Base-by-base conservation (phyloP, 2,113 vertebrate species). In the Corythoichthys intestinalis region DNA sequence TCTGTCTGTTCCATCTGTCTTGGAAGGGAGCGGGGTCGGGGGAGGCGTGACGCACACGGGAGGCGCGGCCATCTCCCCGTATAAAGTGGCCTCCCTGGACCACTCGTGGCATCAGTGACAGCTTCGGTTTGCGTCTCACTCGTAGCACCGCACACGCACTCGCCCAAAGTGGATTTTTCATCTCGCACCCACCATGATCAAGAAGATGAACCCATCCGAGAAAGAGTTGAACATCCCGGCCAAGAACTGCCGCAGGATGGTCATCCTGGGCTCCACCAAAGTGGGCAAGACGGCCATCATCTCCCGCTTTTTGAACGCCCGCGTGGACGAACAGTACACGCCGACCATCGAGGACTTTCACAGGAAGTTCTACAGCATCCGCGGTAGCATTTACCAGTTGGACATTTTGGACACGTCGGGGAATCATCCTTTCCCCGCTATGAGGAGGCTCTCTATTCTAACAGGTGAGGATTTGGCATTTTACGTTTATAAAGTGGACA, bases 331-430 rank as follows among this genome's bases (percentile, higher is more conserved):
- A 67, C 91, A 96, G 65, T 98, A 98, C 92, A 98, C 96, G 0
- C 97, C 96, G 49, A 98, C 97, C 64, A 97, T 99, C 63, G 97
- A 99, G 87, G 95, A 99, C 86, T 98, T 99, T 87, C 97, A 99
- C 80, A 93, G 96, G 84, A 99, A 99, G 89, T 94, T 98, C 85
- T 99, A 98, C 91, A 95, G 95, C 88, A 99, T 98, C 91, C 91
- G 91, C 0, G 97, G 97, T 0, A 94, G 96, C 52, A 92, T 97
- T 62, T 99, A 98, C 75, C 96, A 97, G 87, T 90, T 99, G 28
- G 97, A 99, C 88, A 97, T 99, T 83, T 88, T 99, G 65, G 97
- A 98, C 91, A 99, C 97, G 0, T 98, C 97, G 0, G 97, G 97
- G 70, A 97, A 98, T 61, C 96, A 98, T 48, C 97, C 97, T 0